phyloP scores from a whole-genome alignment of 2,797 vertebrate species.

The Rhincodon typus region DNA sequence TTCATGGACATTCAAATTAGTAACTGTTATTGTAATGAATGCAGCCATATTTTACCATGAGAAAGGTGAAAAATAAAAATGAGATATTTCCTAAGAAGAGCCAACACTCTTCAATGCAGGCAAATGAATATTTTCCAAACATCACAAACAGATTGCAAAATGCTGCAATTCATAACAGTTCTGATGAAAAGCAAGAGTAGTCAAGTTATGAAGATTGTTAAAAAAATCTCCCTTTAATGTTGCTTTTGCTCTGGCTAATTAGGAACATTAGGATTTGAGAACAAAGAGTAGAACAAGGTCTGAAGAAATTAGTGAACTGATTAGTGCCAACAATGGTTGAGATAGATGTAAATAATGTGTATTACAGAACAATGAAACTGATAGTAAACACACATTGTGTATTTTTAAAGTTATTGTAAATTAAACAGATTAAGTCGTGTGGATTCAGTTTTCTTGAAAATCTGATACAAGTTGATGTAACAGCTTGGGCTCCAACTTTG shows the following conservation, averaged over 20 bases:
- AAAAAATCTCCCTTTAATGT: background rate
- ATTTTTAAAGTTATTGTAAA: too few relatives aligned
- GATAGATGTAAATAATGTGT: background rate
- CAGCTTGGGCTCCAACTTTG: too few relatives aligned
- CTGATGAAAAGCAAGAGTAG: background rate
- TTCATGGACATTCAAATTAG: background rate
- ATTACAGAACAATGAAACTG: background rate
- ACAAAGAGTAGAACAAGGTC: too few relatives aligned
- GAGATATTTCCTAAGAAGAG: background rate
- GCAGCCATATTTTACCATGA: background rate
- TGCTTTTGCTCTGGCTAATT: background rate
- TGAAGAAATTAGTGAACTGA: background rate
- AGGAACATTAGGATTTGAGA: background rate
- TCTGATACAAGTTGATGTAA: too few relatives aligned
- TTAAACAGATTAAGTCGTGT: too few relatives aligned
- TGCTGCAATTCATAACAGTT: background rate
- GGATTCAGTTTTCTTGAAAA: too few relatives aligned
- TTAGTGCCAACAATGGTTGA: background rate
- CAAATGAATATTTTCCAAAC: background rate
- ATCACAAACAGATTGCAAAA: background rate
- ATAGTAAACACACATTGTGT: background rate
- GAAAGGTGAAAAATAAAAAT: background rate
- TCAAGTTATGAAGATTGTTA: background rate
- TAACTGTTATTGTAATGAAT: conserved; percentile 1
- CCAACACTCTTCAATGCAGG: background rate